phyloP scores from a whole-genome alignment of 2,888 invertebrate genomes.

The Isotomurus palustris region DNA sequence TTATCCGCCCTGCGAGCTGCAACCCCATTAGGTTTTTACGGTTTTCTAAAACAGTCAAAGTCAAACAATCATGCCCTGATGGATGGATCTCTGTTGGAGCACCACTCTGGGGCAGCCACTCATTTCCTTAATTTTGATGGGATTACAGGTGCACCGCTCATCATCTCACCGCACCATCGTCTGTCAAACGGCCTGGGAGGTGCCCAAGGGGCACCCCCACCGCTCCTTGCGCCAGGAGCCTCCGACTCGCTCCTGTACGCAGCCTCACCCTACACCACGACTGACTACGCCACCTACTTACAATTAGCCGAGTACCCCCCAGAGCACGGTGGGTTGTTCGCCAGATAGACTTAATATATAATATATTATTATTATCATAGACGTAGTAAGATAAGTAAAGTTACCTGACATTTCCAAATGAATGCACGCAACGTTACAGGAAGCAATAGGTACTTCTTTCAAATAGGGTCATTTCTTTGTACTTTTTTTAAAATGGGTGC shows the following conservation, averaged over 20 bases:
- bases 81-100: slow-evolving; percentile 37
- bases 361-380: slow-evolving; percentile 14
- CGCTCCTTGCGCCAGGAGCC: slow-evolving; percentile 61
- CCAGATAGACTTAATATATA: slow-evolving; percentile 40
- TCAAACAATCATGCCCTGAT: slow-evolving; percentile 42
- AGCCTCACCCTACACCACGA: slow-evolving; percentile 55
- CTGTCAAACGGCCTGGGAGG: slow-evolving; percentile 53
- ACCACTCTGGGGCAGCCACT: no score
- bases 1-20: slow-evolving; percentile 46
- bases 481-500: not conserved
- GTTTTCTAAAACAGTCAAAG: slow-evolving; percentile 46
- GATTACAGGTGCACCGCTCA: slow-evolving; percentile 73
- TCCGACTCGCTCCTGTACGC: slow-evolving; percentile 84
- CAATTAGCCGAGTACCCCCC: slow-evolving; percentile 60
- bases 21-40: slow-evolving; percentile 46
- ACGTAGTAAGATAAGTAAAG: no score
- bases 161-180: slow-evolving; percentile 68
- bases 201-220: slow-evolving; percentile 58
- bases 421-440: no score
- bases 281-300: slow-evolving; percentile 84
- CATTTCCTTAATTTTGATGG: slow-evolving; percentile 45
- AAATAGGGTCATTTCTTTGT: not conserved
- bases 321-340: slow-evolving; percentile 47
- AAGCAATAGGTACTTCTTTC: no score
- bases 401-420: no score